A percentile compares a stretch with the other conserved stretches of the same genome.
These are phyloP conservation scores for rabbit (Oryctolagus cuniculus) DNA, from an alignment of 2,113 vertebrate species.

Conservation along the genomic window mOryCun1.1 NC_091441.1:44501001-44501500, in stretches of 20 bases:
- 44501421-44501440: no score
- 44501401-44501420: no score
- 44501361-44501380: no score
- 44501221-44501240: conserved; percentile 6
- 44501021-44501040: neutral
- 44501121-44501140: neutral
- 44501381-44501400: no score
- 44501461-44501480: no score
- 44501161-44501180: neutral
- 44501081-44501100: neutral
- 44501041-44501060: neutral
- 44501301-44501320: no score
- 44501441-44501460: no score
- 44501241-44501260: neutral
- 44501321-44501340: no score
- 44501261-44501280: neutral
- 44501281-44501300: no score
- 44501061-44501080: neutral
- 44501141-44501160: neutral
- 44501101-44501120: neutral
- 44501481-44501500: no score
- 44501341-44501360: no score
- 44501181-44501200: neutral
- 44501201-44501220: neutral
- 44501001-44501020: neutral